phyloP scores from a whole-genome alignment of 2,888 invertebrate species.

The Mongoloraphidia duomilia region DNA sequence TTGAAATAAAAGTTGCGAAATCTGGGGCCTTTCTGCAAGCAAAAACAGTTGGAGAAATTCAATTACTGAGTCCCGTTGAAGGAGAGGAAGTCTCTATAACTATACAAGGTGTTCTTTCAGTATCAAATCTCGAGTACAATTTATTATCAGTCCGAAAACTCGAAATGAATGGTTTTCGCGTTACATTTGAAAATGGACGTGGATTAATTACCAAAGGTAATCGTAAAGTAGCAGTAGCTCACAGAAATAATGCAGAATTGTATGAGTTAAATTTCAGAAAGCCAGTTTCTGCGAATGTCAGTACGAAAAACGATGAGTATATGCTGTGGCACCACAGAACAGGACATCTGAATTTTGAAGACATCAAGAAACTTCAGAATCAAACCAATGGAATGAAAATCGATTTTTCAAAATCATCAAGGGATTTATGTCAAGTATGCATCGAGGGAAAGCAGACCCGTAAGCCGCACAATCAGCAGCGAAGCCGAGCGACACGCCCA shows the following conservation, averaged over 20 bases:
- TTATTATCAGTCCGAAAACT: conserved; percentile 15
- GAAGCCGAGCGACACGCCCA: conserved; percentile 12
- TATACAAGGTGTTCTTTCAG: conserved; percentile 13
- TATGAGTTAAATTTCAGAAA: conserved; percentile 10
- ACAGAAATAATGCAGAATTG: conserved; percentile 8
- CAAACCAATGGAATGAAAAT: neutral
- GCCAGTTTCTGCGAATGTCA: neutral
- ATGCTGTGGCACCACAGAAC: conserved; percentile 12
- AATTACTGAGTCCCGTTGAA: conserved; percentile 7
- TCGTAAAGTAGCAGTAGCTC: conserved; percentile 6
- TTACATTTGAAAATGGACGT: conserved; percentile 15
- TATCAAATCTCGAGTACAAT: conserved; percentile 12
- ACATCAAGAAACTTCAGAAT: conserved; percentile 6
- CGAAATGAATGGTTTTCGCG: conserved; percentile 13
- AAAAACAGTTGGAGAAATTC: conserved; percentile 8
- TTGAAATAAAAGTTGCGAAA: conserved; percentile 15
- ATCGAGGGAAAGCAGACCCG: conserved; percentile 7
- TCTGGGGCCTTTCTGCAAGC: conserved; percentile 10
- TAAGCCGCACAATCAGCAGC: conserved; percentile 9
- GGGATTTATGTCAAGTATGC: neutral
- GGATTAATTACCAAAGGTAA: conserved; percentile 13
- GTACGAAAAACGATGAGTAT: too few relatives aligned
- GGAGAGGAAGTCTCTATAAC: conserved; percentile 9
- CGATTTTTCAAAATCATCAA: neutral
- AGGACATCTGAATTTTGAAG: conserved; percentile 11